phyloP scores from a whole-genome alignment of 2,888 invertebrate species.

The Eilema depressum region DNA sequence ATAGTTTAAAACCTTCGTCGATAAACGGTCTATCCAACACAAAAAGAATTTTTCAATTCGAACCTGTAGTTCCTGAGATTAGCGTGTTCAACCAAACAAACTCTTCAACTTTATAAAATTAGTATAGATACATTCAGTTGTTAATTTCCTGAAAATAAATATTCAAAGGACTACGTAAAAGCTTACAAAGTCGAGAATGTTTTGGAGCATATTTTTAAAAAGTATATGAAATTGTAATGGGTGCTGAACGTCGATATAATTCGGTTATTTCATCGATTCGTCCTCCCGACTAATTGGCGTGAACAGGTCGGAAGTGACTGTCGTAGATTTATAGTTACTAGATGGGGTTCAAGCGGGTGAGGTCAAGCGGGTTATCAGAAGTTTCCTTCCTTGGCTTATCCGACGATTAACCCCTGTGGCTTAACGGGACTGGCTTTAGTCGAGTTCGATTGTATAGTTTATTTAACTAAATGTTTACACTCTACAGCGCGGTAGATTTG shows the following conservation, averaged over 20 bases:
- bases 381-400: background rate
- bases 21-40: too few species aligned
- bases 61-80: too few species aligned
- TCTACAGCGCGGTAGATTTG: background rate
- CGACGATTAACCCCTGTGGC: background rate
- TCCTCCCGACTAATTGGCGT: slow-evolving; percentile 67
- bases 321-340: slow-evolving; percentile 28
- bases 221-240: slow-evolving; percentile 39
- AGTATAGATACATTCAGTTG: too few species aligned
- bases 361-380: background rate
- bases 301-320: slow-evolving; percentile 60
- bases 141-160: too few species aligned
- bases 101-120: too few species aligned
- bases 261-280: slow-evolving; percentile 71
- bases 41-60: too few species aligned
- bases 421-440: background rate
- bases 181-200: background rate
- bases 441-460: background rate
- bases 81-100: too few species aligned
- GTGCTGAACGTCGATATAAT: slow-evolving; percentile 62
- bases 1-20: too few species aligned
- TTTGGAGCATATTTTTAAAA: slow-evolving; percentile 25
- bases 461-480: background rate
- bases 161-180: background rate
- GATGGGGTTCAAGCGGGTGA: slow-evolving; percentile 30